Evolutionary conservation across 1,140 invertebrate genomes (phyloP).

Genomic region (Heliconius eleuchia): DNA sequence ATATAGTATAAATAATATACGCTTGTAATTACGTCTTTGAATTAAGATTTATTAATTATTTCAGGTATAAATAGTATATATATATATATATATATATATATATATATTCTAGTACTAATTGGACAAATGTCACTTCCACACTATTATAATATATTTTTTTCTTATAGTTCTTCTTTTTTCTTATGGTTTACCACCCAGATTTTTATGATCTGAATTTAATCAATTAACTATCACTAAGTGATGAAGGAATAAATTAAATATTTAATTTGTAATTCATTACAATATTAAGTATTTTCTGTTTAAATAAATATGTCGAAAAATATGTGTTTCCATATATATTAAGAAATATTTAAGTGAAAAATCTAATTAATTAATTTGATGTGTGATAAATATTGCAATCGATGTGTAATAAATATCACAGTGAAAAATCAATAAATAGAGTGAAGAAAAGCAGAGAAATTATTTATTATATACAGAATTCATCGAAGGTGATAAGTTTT

Average conservation of each 20-base stretch:
- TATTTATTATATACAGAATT: too few species aligned
- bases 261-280: slow-evolving; percentile 5
- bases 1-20: neutral
- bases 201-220: neutral
- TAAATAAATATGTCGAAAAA: neutral
- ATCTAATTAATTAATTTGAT: neutral
- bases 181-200: neutral
- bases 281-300: neutral
- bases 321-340: neutral
- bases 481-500: too few species aligned
- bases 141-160: slow-evolving; percentile 16
- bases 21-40: neutral
- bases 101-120: neutral
- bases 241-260: neutral
- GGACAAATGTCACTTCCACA: slow-evolving; percentile 13
- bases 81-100: neutral
- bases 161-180: neutral
- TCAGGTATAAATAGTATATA: neutral
- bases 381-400: neutral
- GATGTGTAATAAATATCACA: too few species aligned
- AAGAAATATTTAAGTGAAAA: neutral
- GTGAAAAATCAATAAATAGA: neutral
- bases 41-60: neutral
- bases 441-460: too few species aligned
- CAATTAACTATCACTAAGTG: too few species aligned